A percentile compares a stretch with the other conserved stretches of the same genome.
Evolutionary conservation across 2,797 vertebrate genomes (phyloP).

Genomic region (Chelmon rostratus): DNA sequence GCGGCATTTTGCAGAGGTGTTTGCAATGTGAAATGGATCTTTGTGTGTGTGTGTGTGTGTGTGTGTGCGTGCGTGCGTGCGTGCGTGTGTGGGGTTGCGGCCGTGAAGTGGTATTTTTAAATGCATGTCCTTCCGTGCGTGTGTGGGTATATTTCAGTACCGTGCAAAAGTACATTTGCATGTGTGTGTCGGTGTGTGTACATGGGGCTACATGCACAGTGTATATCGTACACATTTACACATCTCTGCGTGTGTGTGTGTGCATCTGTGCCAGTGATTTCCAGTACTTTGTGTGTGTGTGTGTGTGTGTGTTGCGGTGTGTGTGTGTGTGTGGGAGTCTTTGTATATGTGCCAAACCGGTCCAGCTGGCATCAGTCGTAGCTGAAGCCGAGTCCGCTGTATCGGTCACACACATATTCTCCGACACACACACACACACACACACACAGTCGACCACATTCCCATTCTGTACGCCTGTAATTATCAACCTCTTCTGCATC

Average conservation of each 20-base stretch:
- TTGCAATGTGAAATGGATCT: not conserved
- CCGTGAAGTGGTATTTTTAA: slow-evolving; percentile 31
- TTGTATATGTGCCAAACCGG: slow-evolving; percentile 78
- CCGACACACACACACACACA: slow-evolving; percentile 48
- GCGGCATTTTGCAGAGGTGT: slow-evolving; percentile 18
- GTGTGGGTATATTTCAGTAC: slow-evolving; percentile 23
- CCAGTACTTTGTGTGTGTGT: slow-evolving; percentile 52
- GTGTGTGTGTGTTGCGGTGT: slow-evolving; percentile 44
- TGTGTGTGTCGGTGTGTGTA: slow-evolving; percentile 26
- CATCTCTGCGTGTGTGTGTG: slow-evolving; percentile 14
- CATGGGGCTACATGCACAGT: slow-evolving; percentile 18
- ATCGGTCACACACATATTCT: slow-evolving; percentile 61
- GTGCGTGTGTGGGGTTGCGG: slow-evolving; percentile 7
- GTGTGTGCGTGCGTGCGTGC: slow-evolving; percentile 9
- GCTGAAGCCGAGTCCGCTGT: slow-evolving; percentile 75
- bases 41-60: slow-evolving; percentile 1
- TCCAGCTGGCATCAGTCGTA: slow-evolving; percentile 80
- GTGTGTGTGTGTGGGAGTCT: slow-evolving; percentile 63
- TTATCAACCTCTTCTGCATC: slow-evolving; percentile 84
- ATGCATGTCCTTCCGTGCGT: slow-evolving; percentile 13
- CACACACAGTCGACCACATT: slow-evolving; percentile 63
- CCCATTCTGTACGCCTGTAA: slow-evolving; percentile 79
- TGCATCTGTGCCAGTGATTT: slow-evolving; percentile 54
- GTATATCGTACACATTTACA: slow-evolving; percentile 40
- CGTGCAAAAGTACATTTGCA: slow-evolving; percentile 47